phyloP scores from a whole-genome alignment of 2,888 invertebrate genomes.

The Antheraea yamamai region DNA sequence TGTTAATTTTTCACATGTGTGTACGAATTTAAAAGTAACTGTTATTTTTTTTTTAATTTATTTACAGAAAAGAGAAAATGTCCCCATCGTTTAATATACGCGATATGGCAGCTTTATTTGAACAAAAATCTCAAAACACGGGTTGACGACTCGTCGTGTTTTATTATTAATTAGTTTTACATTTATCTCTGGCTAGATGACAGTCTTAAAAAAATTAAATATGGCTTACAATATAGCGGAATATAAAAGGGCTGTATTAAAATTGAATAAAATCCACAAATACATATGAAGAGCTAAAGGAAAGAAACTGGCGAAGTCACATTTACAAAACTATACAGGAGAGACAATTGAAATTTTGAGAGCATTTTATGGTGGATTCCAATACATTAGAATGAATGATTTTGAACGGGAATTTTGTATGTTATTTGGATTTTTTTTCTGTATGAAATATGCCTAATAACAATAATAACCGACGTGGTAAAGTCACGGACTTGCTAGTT shows the following conservation, averaged over 20 bases:
- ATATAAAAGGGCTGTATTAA: not conserved
- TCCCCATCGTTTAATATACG: constrained; percentile 89
- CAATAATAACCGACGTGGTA: no score
- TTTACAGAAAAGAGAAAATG: constrained; percentile 84
- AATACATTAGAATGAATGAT: no score
- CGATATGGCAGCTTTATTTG: constrained; percentile 92
- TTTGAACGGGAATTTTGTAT: no score
- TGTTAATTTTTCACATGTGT: not conserved
- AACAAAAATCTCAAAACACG: constrained; percentile 83
- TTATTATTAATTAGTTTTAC: constrained; percentile 24
- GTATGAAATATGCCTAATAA: no score
- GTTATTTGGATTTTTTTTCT: no score
- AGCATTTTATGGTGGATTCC: no score
- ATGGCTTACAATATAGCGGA: not conserved
- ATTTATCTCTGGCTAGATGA: constrained; percentile 28
- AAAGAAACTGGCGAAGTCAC: no score
- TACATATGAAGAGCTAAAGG: not conserved
- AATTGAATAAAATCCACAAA: not conserved
- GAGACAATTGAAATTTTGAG: no score
- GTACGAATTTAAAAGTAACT: not conserved
- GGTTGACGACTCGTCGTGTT: constrained; percentile 47
- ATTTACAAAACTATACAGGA: no score
- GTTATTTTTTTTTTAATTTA: constrained; percentile 8
- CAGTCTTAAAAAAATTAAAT: constrained; percentile 18
- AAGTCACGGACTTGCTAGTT: no score